Evolutionary conservation across 2,797 vertebrate genomes (phyloP).

Genomic region (Thripadectes ignobilis): DNA sequence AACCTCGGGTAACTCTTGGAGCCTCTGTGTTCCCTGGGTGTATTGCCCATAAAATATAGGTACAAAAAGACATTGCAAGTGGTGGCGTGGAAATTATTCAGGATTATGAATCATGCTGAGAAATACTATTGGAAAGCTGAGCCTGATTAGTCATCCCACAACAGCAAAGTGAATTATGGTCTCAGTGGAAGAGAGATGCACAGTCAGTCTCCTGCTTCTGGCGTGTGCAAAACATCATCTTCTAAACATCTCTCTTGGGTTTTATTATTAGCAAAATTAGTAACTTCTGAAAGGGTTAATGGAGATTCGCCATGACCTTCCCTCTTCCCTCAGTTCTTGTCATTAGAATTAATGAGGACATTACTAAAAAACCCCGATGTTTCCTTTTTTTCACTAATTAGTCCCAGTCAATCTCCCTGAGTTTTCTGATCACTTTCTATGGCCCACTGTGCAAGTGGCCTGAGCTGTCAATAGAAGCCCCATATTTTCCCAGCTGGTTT

Average conservation of each 20-base stretch:
- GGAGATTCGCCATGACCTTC: background rate
- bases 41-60: background rate
- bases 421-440: background rate
- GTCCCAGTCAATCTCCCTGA: background rate
- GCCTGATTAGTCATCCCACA: background rate
- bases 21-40: background rate
- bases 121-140: background rate
- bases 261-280: background rate
- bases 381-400: background rate
- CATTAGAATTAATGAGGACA: background rate
- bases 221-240: background rate
- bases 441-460: background rate
- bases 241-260: background rate
- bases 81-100: background rate
- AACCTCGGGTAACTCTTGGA: background rate
- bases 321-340: background rate
- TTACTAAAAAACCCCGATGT: background rate
- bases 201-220: background rate
- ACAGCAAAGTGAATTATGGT: background rate
- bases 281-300: background rate
- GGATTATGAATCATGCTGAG: background rate
- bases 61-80: background rate
- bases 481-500: slow-evolving; percentile 23
- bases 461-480: background rate
- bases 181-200: background rate